phyloP scores from a whole-genome alignment of 2,797 vertebrate genomes.

The Hyperoplus immaculatus region DNA sequence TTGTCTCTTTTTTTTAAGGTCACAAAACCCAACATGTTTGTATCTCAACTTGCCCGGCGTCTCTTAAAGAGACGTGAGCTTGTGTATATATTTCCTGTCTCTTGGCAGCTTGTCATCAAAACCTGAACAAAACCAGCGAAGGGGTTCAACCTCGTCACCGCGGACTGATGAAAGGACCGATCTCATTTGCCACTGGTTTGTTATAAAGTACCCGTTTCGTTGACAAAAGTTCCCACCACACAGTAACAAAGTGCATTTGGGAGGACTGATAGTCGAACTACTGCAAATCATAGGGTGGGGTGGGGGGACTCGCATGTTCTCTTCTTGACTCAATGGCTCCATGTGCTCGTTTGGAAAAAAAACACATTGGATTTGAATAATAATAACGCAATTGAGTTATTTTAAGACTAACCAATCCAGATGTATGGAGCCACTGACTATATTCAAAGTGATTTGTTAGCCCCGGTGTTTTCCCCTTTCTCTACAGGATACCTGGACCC shows the following conservation, averaged over 20 bases:
- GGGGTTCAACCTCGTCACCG: conserved; percentile 56
- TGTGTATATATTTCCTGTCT: conserved; percentile 49
- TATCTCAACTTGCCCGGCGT: conserved; percentile 39
- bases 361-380: conserved; percentile 39
- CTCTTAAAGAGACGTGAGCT: conserved; percentile 57
- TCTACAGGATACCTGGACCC: conserved; percentile 66
- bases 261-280: conserved; percentile 68
- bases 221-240: conserved; percentile 85
- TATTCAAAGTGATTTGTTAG: conserved; percentile 41
- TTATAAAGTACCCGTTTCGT: conserved; percentile 87
- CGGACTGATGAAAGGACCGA: conserved; percentile 57
- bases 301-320: conserved; percentile 8
- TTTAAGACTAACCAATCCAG: conserved; percentile 62
- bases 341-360: conserved; percentile 50
- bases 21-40: conserved; percentile 55
- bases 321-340: conserved; percentile 48
- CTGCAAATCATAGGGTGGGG: conserved; percentile 45
- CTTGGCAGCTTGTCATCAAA: conserved; percentile 84
- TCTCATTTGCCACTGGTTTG: conserved; percentile 77
- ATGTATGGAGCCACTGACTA: conserved; percentile 50
- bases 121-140: conserved; percentile 73
- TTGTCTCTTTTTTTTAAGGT: conserved; percentile 60
- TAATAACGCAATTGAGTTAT: conserved; percentile 42
- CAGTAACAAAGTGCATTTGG: conserved; percentile 87
- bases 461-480: conserved; percentile 49